These are phyloP conservation scores for Anableps anableps DNA, from an alignment of 2,797 vertebrate genomes.

Conservation along the genomic window DNA sequence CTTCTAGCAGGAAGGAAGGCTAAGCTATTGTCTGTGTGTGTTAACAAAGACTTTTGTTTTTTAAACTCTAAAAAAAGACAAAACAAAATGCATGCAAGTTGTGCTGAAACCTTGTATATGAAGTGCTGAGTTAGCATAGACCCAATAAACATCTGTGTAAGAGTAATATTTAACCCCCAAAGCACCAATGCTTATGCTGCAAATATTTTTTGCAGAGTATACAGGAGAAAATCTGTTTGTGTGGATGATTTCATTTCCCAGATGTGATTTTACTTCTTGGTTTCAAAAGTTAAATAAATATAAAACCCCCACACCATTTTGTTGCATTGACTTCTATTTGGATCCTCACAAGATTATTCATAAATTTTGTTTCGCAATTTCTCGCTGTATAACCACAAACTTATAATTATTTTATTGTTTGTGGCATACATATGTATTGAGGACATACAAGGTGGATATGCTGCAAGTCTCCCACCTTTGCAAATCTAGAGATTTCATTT, in stretches of 20 bases:
- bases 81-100: neutral
- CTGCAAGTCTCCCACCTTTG: neutral
- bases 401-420: too few relatives aligned
- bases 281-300: conserved; percentile 1
- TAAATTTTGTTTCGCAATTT: too few relatives aligned
- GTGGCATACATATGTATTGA: too few relatives aligned
- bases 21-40: neutral
- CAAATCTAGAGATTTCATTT: neutral
- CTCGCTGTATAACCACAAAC: too few relatives aligned
- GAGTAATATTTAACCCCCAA: neutral
- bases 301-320: neutral
- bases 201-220: neutral
- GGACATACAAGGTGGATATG: too few relatives aligned
- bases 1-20: conserved; percentile 16
- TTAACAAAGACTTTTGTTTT: neutral
- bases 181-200: neutral
- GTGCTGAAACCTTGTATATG: neutral
- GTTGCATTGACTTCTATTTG: neutral
- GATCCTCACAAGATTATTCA: too few relatives aligned
- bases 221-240: neutral
- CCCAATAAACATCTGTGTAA: neutral
- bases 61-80: neutral
- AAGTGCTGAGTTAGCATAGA: neutral
- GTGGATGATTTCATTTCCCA: neutral
- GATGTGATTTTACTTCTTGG: conserved; percentile 3